Evolutionary conservation across 1,140 invertebrate genomes (phyloP).

Genomic region (Triops cancriformis): DNA sequence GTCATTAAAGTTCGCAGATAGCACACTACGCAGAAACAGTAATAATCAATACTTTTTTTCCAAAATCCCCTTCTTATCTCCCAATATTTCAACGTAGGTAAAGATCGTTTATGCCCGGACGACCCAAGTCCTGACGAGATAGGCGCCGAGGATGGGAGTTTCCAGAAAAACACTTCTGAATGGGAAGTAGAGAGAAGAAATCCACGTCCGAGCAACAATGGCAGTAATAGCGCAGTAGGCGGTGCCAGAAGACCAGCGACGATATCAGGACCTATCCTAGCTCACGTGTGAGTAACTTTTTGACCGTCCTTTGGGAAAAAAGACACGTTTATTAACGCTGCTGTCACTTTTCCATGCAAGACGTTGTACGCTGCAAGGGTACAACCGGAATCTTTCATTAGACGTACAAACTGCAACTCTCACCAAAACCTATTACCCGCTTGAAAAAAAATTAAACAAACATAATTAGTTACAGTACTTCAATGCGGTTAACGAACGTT

Average conservation of each 20-base stretch:
- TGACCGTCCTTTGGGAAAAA: background rate
- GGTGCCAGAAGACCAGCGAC: constrained; percentile 4
- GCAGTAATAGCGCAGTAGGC: background rate
- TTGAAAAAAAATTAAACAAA: background rate
- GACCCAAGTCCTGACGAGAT: background rate
- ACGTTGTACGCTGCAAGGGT: background rate
- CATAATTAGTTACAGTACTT: no score
- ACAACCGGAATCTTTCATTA: background rate
- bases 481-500: no score
- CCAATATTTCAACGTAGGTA: background rate
- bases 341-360: no score
- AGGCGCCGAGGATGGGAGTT: background rate
- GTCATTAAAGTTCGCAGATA: background rate
- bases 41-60: background rate
- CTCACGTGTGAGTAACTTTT: constrained; percentile 41
- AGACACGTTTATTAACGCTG: background rate
- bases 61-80: background rate
- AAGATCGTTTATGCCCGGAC: background rate
- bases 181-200: background rate
- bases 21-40: background rate
- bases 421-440: background rate
- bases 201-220: background rate
- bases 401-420: background rate
- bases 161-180: background rate
- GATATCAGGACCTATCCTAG: constrained; percentile 41